A percentile compares a stretch with the other conserved stretches of the same genome.
These are phyloP conservation scores for Streblospio benedicti DNA, from an alignment of 1,140 invertebrate species.

Conservation along the genomic window DNA sequence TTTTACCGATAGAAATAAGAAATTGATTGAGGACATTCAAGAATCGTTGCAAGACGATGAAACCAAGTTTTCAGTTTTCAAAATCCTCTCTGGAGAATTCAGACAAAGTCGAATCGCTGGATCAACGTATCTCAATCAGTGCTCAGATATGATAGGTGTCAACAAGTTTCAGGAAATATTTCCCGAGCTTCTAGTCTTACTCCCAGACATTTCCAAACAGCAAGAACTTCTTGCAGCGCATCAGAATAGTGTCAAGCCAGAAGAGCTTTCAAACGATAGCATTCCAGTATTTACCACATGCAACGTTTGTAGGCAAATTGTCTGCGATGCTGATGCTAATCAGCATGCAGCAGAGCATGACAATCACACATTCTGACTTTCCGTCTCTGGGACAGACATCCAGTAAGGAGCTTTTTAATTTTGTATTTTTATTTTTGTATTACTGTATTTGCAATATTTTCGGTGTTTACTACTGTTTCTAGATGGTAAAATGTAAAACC, in stretches of 20 bases:
- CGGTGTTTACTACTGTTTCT: too few relatives aligned
- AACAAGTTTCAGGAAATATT: constrained; percentile 63
- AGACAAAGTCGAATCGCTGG: constrained; percentile 60
- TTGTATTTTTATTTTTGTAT: too few relatives aligned
- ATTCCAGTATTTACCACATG: too few relatives aligned
- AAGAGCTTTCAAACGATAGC: too few relatives aligned
- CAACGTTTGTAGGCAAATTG: too few relatives aligned
- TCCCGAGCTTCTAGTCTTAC: constrained; percentile 69
- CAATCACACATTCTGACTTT: too few relatives aligned
- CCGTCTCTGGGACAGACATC: too few relatives aligned
- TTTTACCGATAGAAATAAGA: constrained; percentile 63
- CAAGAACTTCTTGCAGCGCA: constrained; percentile 51
- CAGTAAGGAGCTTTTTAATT: too few relatives aligned
- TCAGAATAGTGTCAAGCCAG: constrained; percentile 21
- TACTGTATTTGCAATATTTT: too few relatives aligned
- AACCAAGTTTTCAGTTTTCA: constrained; percentile 68
- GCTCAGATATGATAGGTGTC: constrained; percentile 58
- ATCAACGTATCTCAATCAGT: constrained; percentile 66
- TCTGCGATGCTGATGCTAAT: too few relatives aligned
- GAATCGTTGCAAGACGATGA: constrained; percentile 49
- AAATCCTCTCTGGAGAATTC: constrained; percentile 65
- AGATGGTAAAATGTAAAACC: too few relatives aligned
- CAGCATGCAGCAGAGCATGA: too few relatives aligned
- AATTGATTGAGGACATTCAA: constrained; percentile 60
- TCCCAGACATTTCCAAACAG: constrained; percentile 82